Percentiles rank a stretch among this genome's conserved stretches.
Conservation (phyloP, 2,888 invertebrate species). For the Diadegma fenestrale region DNA sequence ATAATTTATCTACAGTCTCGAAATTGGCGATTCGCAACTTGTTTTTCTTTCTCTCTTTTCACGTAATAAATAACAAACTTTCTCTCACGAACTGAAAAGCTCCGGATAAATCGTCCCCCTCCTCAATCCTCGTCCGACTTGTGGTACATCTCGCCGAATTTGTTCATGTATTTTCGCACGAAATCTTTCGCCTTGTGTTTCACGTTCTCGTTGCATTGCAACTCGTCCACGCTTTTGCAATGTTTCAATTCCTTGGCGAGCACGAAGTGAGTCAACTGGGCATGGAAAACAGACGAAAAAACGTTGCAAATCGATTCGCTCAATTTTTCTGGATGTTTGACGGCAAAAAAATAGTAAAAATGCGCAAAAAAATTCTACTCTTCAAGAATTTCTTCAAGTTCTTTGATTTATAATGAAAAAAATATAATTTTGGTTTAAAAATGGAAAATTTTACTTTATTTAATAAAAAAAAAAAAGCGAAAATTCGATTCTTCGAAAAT, state of each 20-base stretch:
- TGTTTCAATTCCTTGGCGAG: constrained; percentile 98
- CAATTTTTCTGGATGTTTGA: no score
- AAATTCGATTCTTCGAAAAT: no score
- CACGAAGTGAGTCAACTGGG: constrained; percentile 96
- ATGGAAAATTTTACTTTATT: no score
- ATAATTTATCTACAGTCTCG: constrained; percentile 63
- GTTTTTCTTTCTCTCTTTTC: no score
- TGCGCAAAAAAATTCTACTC: no score
- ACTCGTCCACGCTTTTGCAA: constrained; percentile 93
- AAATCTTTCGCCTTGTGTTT: constrained; percentile 98
- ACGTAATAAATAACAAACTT: constrained; percentile 64
- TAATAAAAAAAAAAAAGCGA: no score
- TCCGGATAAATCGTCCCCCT: no score
- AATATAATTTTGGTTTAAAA: no score
- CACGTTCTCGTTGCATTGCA: constrained; percentile 95
- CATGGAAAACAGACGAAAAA: constrained; percentile 74
- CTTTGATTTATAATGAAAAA: no score
- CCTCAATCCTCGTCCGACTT: constrained; percentile 88
- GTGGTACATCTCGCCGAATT: constrained; percentile 93
- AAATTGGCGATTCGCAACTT: constrained; percentile 60
- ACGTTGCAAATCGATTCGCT: neutral
- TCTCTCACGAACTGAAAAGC: neutral
- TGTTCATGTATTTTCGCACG: constrained; percentile 97
- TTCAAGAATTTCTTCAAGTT: no score
- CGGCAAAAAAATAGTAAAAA: no score